Conservation (phyloP, 2,797 vertebrate genomes). For the Ceryle rudis region DNA sequence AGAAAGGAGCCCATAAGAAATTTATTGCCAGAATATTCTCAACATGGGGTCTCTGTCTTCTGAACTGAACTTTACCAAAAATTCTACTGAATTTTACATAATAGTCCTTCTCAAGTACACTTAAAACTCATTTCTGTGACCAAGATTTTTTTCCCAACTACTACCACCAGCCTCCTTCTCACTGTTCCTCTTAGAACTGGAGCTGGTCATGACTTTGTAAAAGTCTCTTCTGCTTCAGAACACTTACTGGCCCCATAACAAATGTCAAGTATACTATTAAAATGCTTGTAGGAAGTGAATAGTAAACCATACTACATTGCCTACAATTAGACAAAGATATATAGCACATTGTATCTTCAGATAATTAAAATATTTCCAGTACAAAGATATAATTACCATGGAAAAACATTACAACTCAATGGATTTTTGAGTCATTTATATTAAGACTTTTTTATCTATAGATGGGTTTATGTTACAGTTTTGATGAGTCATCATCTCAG, state of each 20-base stretch:
- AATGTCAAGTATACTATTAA: neutral
- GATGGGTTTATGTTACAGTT: neutral
- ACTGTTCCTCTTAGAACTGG: neutral
- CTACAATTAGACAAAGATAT: neutral
- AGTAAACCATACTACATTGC: neutral
- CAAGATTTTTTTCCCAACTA: neutral
- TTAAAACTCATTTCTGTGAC: neutral
- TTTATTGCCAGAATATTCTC: neutral
- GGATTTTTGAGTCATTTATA: neutral
- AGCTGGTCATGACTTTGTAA: neutral
- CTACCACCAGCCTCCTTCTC: neutral
- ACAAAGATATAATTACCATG: neutral
- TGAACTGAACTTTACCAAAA: neutral
- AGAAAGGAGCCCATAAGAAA: neutral
- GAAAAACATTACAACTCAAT: neutral
- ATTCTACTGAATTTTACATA: neutral
- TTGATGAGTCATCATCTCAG: neutral
- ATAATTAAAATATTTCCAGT: neutral
- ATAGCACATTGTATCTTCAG: neutral
- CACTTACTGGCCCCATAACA: neutral
- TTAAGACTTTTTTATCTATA: neutral
- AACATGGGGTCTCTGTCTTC: neutral
- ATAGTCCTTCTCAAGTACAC: neutral
- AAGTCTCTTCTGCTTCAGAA: slow-evolving; percentile 5
- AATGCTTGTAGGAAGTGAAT: neutral